A percentile compares a stretch with the other conserved stretches of the same genome.
Evolutionary conservation across 2,888 invertebrate species (phyloP).

Genomic region (Drosophila maculinotata): DNA sequence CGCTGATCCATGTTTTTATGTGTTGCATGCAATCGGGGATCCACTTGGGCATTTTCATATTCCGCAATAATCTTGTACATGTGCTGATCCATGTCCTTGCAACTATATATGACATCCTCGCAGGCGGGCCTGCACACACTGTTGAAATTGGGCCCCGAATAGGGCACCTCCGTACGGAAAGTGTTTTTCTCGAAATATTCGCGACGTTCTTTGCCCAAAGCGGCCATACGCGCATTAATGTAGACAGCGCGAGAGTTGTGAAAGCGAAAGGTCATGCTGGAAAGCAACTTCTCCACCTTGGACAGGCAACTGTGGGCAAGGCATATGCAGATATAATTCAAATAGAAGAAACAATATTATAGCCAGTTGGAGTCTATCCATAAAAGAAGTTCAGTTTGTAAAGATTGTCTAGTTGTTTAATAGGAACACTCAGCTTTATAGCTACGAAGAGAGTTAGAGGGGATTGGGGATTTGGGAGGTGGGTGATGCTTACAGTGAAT

Average conservation of each 20-base stretch:
- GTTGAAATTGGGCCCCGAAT: conserved; percentile 58
- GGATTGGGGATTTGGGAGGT: no score
- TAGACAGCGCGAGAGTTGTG: conserved; percentile 63
- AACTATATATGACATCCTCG: background rate
- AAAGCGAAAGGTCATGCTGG: conserved; percentile 68
- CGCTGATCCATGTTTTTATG: conserved; percentile 10
- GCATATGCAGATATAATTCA: no score
- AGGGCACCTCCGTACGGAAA: conserved; percentile 59
- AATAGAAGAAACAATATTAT: no score
- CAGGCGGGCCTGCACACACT: conserved; percentile 38
- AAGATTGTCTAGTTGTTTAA: no score
- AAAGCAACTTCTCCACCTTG: conserved; percentile 75
- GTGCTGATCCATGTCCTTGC: conserved; percentile 51
- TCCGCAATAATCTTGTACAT: conserved; percentile 61
- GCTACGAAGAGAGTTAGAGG: no score
- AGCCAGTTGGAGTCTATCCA: no score
- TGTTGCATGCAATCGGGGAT: background rate
- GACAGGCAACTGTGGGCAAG: conserved; percentile 67
- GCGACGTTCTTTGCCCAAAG: conserved; percentile 4
- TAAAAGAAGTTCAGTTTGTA: no score
- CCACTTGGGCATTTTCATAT: conserved; percentile 47
- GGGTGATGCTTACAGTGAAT: conserved; percentile 69
- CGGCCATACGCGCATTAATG: background rate
- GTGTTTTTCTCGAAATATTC: conserved; percentile 30
- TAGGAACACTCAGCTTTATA: no score